These are phyloP conservation scores for Drosophila barbarae DNA, from an alignment of 2,888 invertebrate genomes.

Conservation along the genomic window DNA sequence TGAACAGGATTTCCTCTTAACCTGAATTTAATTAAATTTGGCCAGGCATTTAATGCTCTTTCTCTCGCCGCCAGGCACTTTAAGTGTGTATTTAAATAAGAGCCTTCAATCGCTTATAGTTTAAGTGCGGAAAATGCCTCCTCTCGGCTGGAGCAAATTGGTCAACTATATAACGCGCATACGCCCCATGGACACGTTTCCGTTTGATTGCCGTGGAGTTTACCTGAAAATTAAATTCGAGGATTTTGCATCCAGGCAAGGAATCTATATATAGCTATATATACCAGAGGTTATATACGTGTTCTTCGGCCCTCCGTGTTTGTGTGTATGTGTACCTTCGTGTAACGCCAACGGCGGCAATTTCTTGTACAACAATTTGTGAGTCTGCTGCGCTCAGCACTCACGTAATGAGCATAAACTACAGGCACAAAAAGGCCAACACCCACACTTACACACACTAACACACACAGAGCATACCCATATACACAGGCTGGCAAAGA, in stretches of 20 bases:
- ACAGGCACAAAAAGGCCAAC: conserved; percentile 60
- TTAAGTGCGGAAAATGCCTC: conserved; percentile 15
- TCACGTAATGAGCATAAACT: conserved; percentile 73
- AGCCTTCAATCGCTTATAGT: conserved; percentile 21
- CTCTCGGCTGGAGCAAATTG: conserved; percentile 17
- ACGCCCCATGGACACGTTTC: conserved; percentile 28
- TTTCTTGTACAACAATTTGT: conserved; percentile 72
- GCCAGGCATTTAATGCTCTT: conserved; percentile 16
- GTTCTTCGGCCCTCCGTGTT: conserved; percentile 1
- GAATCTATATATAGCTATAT: conserved; percentile 64
- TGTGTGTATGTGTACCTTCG: conserved; percentile 21
- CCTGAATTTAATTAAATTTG: conserved; percentile 32
- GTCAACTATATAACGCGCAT: conserved; percentile 34
- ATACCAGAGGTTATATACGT: conserved; percentile 7
- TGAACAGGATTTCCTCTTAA: conserved; percentile 15
- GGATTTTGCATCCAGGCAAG: conserved; percentile 61
- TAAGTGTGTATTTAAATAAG: conserved; percentile 25
- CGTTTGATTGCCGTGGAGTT: conserved; percentile 53
- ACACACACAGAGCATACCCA: conserved; percentile 6
- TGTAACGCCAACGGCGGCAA: conserved; percentile 63
- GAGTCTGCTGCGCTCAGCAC: conserved; percentile 68
- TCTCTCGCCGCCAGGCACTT: conserved; percentile 6
- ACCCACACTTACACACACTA: conserved; percentile 19
- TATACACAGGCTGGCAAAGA: conserved; percentile 15
- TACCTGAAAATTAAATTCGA: conserved; percentile 69